Base-by-base conservation (phyloP, 1,140 invertebrate genomes). In the Aricia agestis region DNA sequence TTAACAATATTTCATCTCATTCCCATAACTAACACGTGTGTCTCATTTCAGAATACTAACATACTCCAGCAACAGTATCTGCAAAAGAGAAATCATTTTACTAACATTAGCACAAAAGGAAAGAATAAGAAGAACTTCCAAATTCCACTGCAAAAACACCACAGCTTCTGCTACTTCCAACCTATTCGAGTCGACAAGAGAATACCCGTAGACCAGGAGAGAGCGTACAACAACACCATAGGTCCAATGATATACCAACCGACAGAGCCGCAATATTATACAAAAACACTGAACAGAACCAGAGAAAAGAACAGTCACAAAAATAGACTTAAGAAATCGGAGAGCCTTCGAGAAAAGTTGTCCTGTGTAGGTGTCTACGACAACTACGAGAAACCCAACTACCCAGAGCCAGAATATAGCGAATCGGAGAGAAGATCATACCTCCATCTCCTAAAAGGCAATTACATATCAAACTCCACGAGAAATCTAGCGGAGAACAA, bases 131-230 rank as follows among this genome's bases (percentile, higher is more conserved):
- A 93, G 79, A 93, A 93, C 72, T 93, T 93, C 71, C 93, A 94
- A 82, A 91, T 94, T 75, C 94, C 94, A 0, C 77, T 95, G 31
- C 94, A 94, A 81, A 95, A 95, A 83, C 93, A 94, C 84, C 94
- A 95, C 83, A 95, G 94, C 80, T 95, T 94, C 78, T 92, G 92
- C 73, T 94, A 95, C 78, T 95, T 95, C 72, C 94, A 95, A 87
- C 94, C 93, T 32, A 93, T 93, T 80, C 89, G 87, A 83, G 86
- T 89, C 69, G 83, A 91, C 79, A 86, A 92, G 75, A 77, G 88
- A 73, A 86, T 89, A 25, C 82, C 89, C 19, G 80, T 91, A 74
- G 84, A 89, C 68, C 83, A 90, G 81, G 86, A 92, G 74, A 77
- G 84, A 70, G 76, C 87, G 1, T 90, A 90, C 74, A 82, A 93